These are phyloP conservation scores for Mizuhopecten yessoensis DNA, from an alignment of 1,140 invertebrate genomes.

Conservation along the genomic window DNA sequence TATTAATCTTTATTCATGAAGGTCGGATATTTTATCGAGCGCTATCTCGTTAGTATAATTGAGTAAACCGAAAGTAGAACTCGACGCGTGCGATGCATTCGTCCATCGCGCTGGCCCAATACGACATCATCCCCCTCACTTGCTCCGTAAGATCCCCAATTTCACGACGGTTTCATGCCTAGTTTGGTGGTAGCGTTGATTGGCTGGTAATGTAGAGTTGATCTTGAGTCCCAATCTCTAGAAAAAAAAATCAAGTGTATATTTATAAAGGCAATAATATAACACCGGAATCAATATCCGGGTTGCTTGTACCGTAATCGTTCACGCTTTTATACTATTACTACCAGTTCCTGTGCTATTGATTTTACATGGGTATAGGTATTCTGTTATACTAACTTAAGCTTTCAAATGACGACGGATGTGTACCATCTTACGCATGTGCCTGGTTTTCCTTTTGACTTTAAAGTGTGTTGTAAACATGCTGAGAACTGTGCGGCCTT, in stretches of 20 bases:
- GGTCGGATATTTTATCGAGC: constrained; percentile 37
- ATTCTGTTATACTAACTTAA: background rate
- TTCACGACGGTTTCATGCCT: constrained; percentile 31
- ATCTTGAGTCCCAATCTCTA: background rate
- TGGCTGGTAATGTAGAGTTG: constrained; percentile 7
- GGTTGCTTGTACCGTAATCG: constrained; percentile 24
- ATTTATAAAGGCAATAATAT: constrained; percentile 12
- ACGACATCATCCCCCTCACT: constrained; percentile 17
- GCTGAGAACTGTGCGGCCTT: no score
- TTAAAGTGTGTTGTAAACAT: no score
- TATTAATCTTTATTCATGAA: constrained; percentile 40
- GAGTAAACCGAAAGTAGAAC: constrained; percentile 32
- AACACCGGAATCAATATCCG: constrained; percentile 31
- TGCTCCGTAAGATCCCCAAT: background rate
- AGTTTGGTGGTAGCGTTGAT: background rate
- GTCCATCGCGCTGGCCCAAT: background rate
- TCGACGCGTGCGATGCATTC: background rate
- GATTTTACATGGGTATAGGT: background rate
- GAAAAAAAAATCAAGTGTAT: constrained; percentile 33
- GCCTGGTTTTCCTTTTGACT: no score
- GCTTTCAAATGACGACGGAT: background rate
- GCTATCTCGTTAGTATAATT: constrained; percentile 34
- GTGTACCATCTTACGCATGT: no score
- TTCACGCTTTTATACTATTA: constrained; percentile 35
- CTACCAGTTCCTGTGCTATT: constrained; percentile 6